Percentiles rank a stretch among this genome's conserved stretches.
phyloP scores from a whole-genome alignment of 2,797 vertebrate genomes.

The Streptopelia turtur region DNA sequence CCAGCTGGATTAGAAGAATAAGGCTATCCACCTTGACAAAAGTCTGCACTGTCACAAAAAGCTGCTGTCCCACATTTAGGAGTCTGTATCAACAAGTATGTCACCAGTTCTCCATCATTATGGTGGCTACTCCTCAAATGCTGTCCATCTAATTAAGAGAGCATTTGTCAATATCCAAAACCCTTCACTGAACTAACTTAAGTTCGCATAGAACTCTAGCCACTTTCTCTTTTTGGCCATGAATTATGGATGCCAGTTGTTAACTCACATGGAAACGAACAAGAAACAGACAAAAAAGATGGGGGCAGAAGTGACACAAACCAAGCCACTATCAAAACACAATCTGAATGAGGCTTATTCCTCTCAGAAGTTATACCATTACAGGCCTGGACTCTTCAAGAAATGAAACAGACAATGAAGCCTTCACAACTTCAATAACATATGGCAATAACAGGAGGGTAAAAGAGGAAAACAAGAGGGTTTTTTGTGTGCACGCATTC shows the following conservation, averaged over 20 bases:
- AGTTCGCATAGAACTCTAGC: not conserved
- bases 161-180: not conserved
- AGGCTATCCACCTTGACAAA: not conserved
- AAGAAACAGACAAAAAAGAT: not conserved
- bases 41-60: not conserved
- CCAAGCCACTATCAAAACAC: not conserved
- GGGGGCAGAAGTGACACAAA: not conserved
- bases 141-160: not conserved
- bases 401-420: not conserved
- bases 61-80: not conserved
- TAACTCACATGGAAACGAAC: not conserved
- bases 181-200: not conserved
- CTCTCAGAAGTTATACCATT: not conserved
- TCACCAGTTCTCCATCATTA: not conserved
- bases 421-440: not conserved
- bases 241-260: not conserved
- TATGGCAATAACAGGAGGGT: not conserved
- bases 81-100: not conserved
- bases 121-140: not conserved
- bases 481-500: not conserved
- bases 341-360: not conserved
- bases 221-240: not conserved
- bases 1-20: not conserved
- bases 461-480: not conserved
- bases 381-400: not conserved